A percentile compares a stretch with the other conserved stretches of the same genome.
phyloP scores from a whole-genome alignment of 2,113 vertebrate genomes.

The Promerops cafer region DNA sequence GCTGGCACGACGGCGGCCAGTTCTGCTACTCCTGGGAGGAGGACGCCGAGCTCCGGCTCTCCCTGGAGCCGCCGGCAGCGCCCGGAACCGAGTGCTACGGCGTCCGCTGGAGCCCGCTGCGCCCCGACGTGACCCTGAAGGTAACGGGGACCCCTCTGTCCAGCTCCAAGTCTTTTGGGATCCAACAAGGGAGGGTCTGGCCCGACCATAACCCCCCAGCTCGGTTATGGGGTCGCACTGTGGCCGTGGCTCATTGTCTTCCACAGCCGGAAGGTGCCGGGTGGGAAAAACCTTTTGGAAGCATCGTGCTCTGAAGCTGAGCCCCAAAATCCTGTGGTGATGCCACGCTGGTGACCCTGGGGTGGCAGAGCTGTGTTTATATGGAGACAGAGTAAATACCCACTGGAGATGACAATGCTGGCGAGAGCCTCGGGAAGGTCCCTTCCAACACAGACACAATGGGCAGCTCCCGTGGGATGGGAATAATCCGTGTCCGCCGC shows the following conservation, averaged over 20 bases:
- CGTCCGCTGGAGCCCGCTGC: conserved; percentile 81
- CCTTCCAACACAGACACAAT: neutral
- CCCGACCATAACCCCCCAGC: rapidly evolving
- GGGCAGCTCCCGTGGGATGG: neutral
- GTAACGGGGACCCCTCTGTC: conserved; percentile 27
- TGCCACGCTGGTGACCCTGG: neutral
- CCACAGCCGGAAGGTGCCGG: rapidly evolving
- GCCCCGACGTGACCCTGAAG: conserved; percentile 82
- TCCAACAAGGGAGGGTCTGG: rapidly evolving
- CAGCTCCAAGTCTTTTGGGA: rapidly evolving
- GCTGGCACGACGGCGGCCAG: conserved; percentile 84
- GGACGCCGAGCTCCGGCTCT: conserved; percentile 79
- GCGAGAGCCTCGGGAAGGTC: neutral
- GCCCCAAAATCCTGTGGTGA: rapidly evolving
- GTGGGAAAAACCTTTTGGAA: neutral
- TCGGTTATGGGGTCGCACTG: rapidly evolving
- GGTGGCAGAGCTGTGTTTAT: neutral
- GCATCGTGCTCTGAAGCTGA: rapidly evolving
- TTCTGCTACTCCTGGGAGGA: conserved; percentile 91
- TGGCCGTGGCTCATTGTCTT: rapidly evolving
- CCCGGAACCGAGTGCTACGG: conserved; percentile 81
- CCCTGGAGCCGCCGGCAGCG: conserved; percentile 69
- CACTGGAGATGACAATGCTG: neutral
- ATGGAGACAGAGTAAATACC: neutral
- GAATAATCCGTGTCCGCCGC: neutral